phyloP scores from a whole-genome alignment of 2,113 vertebrate species.

The Ageneiosus marmoratus region DNA sequence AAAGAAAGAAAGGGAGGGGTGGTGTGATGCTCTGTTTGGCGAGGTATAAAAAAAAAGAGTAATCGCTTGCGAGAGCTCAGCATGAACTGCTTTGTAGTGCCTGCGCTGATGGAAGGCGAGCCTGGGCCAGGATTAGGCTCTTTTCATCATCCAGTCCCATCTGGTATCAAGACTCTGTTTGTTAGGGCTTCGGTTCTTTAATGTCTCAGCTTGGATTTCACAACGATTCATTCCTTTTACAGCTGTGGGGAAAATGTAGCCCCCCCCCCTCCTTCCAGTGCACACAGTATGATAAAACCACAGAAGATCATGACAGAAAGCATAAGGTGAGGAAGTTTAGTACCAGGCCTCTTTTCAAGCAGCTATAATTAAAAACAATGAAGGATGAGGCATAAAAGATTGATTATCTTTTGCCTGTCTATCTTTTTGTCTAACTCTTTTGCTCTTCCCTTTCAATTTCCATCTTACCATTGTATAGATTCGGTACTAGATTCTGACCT shows the following conservation, averaged over 20 bases:
- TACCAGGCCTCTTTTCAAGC: conserved; percentile 82
- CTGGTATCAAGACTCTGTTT: conserved; percentile 96
- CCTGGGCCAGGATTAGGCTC: conserved; percentile 94
- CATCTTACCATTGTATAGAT: background rate
- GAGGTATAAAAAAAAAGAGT: conserved; percentile 70
- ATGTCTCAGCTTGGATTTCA: conserved; percentile 95
- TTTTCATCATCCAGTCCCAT: conserved; percentile 99
- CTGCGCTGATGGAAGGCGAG: conserved; percentile 89
- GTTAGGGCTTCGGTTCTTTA: conserved; percentile 96
- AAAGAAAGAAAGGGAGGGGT: background rate
- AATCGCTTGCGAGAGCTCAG: conserved; percentile 83
- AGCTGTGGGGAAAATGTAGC: conserved; percentile 91
- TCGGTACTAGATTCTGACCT: background rate
- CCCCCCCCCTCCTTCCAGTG: conserved; percentile 55
- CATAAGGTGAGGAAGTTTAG: conserved; percentile 72
- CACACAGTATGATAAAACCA: conserved; percentile 59
- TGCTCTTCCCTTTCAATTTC: background rate
- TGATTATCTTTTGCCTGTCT: conserved; percentile 76
- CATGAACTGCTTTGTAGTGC: conserved; percentile 91
- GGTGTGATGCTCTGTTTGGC: conserved; percentile 76
- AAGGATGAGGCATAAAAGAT: conserved; percentile 90
- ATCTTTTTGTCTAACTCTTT: conserved; percentile 36
- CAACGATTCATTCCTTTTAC: conserved; percentile 95
- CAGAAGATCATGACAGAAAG: conserved; percentile 78
- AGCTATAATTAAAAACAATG: conserved; percentile 96